phyloP scores from a whole-genome alignment of 2,888 invertebrate genomes.

The Tillus elongatus region DNA sequence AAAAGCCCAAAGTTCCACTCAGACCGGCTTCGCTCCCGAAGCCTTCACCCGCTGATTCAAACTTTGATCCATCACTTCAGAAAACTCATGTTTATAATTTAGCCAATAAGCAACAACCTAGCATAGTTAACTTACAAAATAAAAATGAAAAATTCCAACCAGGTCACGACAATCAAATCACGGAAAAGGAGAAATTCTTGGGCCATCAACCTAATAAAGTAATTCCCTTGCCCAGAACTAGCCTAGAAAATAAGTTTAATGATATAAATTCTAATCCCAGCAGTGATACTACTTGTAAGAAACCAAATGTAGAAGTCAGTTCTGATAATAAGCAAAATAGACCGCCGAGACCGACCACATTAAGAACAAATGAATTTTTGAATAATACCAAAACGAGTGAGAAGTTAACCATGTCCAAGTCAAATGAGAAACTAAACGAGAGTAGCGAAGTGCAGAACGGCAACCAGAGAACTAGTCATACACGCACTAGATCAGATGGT shows the following conservation, averaged over 20 bases:
- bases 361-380: conserved; percentile 12
- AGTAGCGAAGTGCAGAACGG: conserved; percentile 26
- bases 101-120: conserved; percentile 63
- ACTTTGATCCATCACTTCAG: conserved; percentile 46
- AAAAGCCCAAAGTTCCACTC: conserved; percentile 74
- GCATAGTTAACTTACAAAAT: conserved; percentile 37
- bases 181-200: conserved; percentile 39
- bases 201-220: conserved; percentile 27
- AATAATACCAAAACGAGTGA: conserved; percentile 20
- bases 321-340: conserved; percentile 29
- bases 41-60: conserved; percentile 17
- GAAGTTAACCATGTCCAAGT: conserved; percentile 19
- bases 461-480: conserved; percentile 36
- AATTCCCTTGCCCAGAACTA: conserved; percentile 19
- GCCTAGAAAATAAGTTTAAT: conserved; percentile 29
- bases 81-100: conserved; percentile 61
- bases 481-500: conserved; percentile 41
- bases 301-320: not conserved
- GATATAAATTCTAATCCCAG: conserved; percentile 31
- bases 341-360: conserved; percentile 27
- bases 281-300: conserved; percentile 2
- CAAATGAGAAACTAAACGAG: conserved; percentile 29
- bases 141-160: conserved; percentile 30
- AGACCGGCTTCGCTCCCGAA: conserved; percentile 59
- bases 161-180: conserved; percentile 39